Base-by-base conservation (phyloP, 2,888 invertebrate genomes). In the Cheilosia impressa region DNA sequence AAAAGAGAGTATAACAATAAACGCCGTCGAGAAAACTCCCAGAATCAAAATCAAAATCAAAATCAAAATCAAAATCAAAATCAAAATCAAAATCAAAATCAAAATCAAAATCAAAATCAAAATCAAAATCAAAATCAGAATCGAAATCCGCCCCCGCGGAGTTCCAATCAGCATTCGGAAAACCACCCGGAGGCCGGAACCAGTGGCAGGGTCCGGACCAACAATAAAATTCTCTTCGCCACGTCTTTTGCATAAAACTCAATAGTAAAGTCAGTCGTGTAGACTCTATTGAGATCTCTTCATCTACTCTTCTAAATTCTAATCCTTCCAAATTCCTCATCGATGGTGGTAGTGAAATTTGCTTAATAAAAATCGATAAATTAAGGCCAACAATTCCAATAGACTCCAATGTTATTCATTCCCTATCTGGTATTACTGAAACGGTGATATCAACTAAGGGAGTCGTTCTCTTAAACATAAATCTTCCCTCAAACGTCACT, bases 271-370 rank as follows among this genome's bases (percentile, higher is more conserved):
- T 43, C 13, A 43, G 43, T 2, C 43, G 43, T 2, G 43, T 43
- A 43, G 43, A 43, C 4, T 43, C 43, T 43, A 43, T 43, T 15
- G 43, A 43, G 43, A 43, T 43, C 13, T 43, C 43, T 15, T 43
- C 43, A 15, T 15, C 10, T 4, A n/a, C 17, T 4, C n/a, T 45
- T 5, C 43, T 17, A 45, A 45, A 45, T 45, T 5, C n/a, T 15
- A n/a, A 5, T n/a, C n/a, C 43, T 45, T 45, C 43, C 4, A 45
- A 45, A 45, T 45, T 45, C n/a, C 17, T 45, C 43, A 15, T 45
- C 4, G 43, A 45, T 45, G 17, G 17, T 89, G 83, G 87, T n/a
- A 45, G 43, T 5, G 43, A 45, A 45, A n/a, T 45, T 45, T 45
- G n/a, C 13, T 45, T 45, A 45, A 45, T 45, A n/a, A 45, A 45